Evolutionary conservation across 2,888 invertebrate species (phyloP), one percentile per base, ranked within the genome.

Genomic region (Bimastos eiseni): DNA sequence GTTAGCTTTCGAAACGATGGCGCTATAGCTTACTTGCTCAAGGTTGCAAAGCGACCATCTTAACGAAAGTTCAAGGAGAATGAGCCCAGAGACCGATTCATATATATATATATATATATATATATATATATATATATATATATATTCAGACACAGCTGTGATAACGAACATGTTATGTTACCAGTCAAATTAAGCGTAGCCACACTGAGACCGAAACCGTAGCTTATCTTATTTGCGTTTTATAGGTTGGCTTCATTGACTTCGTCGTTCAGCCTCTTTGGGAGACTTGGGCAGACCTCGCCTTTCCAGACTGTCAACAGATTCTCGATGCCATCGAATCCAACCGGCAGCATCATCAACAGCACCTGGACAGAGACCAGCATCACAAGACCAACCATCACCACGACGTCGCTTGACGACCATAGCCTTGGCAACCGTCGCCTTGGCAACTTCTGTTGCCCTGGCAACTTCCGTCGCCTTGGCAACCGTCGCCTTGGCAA

Each of bases 211-310:
- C 11, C 36, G 33, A 11, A 36, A n/a, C 5, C 34, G 86, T 86
- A 3, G 17, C 21, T 86, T 30, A 21, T 36, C 36, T 86, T 70
- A n/a, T 8, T 8, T 11, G 2, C n/a, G n/a, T n/a, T n/a, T n/a
- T n/a, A n/a, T n/a, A 70, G 70, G 70, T 70, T 1, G 70, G 70
- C 70, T 91, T 91, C 91, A 91, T 91, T 11, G 91, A 91, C 86
- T 91, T 49, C 88, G 83, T 91, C 3, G 91, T 91, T 36, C 91
- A 70, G 36, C 91, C 91, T 1, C 83, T 91, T 15, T 91, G 91
- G 91, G 91, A 91, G 38, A 90, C 90, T 1, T 90, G 90, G 90
- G 91, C 91, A 37, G 91, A 91, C 55, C 91, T 91, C n/a, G 91
- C 90, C n/a, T 88, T 83, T 44, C 91, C 91, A 13, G 49, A 90